Evolutionary conservation across 2,113 vertebrate genomes (phyloP), one percentile per base, ranked within the genome.

Genomic region (Brachirus orientalis): DNA sequence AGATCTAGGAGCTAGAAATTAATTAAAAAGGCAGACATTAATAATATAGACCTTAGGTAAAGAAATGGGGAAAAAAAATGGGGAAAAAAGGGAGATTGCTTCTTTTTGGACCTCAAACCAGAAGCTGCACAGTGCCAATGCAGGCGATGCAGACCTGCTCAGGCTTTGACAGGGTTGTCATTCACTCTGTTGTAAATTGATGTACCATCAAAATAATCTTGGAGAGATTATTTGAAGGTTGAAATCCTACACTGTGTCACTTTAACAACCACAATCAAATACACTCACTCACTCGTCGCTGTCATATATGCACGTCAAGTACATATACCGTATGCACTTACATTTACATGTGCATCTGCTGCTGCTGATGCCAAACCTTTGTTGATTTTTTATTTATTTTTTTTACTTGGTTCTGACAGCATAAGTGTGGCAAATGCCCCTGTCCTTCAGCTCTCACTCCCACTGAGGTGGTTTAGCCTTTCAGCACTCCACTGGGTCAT

Each of bases 401-500:
- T 46, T 63, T 57, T 61, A 37, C 48, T 66, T 36, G 43, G 43
- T 41, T 82, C 19, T 73, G 58, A 80, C 79, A 66, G 65, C 41
- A 20, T 16, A 18, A 66, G 58, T 19, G 4, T 60, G 3, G 10
- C 55, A 73, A 82, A 56, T 22, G 14, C 63, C 66, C 52, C 59
- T 81, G 48, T 54, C 81, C 79, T 81, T 63, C 51, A 12, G 52
- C 62, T 76, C 60, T 69, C 40, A 55, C 72, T 75, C 80, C 82
- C 75, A 52, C 80, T 53, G 68, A 65, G 69, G 56, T 59, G 38
- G 57, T 58, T 28, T 3, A 51, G 16, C 47, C 36, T 59, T 22
- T 47, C 43, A 19, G 47, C 22, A 40, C 55, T 63, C 51, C 62
- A 43, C 45, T n/a, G 20, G 7, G 38, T 19, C 9, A 0, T 36